These are phyloP conservation scores for Henricia sp. DNA, from an alignment of 53 echinoderm and acorn worm species.

Conservation along the genomic window DNA sequence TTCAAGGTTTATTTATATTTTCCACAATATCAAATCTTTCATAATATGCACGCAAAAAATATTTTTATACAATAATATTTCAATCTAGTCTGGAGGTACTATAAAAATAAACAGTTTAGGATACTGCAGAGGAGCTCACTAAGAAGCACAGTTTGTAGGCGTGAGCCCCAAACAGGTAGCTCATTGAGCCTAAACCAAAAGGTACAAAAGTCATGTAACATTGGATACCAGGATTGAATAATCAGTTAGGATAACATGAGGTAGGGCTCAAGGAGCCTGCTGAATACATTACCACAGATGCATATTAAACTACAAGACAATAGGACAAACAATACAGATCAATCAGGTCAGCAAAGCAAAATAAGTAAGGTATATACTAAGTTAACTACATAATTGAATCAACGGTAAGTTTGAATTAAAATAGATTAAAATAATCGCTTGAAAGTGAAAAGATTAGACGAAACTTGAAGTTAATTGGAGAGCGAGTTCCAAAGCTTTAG, in stretches of 20 bases:
- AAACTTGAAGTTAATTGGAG: neutral
- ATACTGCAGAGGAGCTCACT: constrained; percentile 1
- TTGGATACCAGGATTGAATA: too few species aligned
- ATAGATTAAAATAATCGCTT: too few species aligned
- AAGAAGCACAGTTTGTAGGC: neutral
- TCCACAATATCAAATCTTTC: too few species aligned
- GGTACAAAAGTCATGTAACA: too few species aligned
- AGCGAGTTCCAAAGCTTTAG: neutral
- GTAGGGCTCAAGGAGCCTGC: neutral
- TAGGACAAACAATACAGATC: neutral
- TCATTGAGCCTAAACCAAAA: too few species aligned
- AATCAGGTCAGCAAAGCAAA: neutral
- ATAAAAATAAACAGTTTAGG: too few species aligned
- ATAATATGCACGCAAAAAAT: too few species aligned
- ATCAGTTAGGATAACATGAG: neutral
- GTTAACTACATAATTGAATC: neutral
- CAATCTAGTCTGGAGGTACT: too few species aligned
- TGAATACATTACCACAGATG: neutral
- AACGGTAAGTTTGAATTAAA: too few species aligned
- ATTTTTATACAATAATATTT: too few species aligned
- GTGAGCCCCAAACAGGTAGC: neutral
- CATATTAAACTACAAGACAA: neutral
- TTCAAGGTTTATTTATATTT: too few species aligned
- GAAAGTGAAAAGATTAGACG: neutral
- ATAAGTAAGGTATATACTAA: neutral